phyloP scores from a whole-genome alignment of 2,888 invertebrate genomes.

The Parascotia fuliginaria region DNA sequence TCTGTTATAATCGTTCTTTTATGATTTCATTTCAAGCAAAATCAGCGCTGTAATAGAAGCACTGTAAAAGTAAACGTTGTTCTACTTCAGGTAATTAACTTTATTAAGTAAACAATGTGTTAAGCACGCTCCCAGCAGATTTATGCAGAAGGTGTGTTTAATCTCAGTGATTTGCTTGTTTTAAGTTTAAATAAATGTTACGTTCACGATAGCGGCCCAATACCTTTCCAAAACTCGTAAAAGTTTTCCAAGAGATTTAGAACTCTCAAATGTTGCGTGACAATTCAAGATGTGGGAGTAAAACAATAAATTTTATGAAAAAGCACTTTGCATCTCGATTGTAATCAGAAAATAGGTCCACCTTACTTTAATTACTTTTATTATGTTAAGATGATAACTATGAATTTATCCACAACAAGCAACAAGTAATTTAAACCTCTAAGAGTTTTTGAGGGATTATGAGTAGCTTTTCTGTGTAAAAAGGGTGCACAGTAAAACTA shows the following conservation, averaged over 20 bases:
- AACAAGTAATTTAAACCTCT: too few relatives aligned
- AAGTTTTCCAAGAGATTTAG: not conserved
- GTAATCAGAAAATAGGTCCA: too few relatives aligned
- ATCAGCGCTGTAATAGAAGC: not conserved
- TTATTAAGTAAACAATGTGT: constrained; percentile 28
- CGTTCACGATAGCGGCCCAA: constrained; percentile 1
- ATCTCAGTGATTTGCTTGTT: constrained; percentile 15
- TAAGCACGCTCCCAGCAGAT: constrained; percentile 15
- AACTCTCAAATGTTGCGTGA: too few relatives aligned
- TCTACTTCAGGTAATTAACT: constrained; percentile 62
- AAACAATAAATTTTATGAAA: too few relatives aligned
- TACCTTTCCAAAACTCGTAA: not conserved
- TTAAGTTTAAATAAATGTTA: constrained; percentile 12
- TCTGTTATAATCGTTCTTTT: not conserved
- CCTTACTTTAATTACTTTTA: too few relatives aligned
- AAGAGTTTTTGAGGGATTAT: too few relatives aligned
- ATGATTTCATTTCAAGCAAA: not conserved
- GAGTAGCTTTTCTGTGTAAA: too few relatives aligned
- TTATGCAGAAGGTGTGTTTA: constrained; percentile 16
- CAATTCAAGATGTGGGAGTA: too few relatives aligned
- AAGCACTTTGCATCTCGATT: too few relatives aligned
- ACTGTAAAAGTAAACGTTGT: constrained; percentile 54
- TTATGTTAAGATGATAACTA: too few relatives aligned
- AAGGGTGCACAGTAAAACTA: too few relatives aligned
- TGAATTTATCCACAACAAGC: too few relatives aligned